Evolutionary conservation across 1,140 invertebrate species (phyloP), one percentile per base, ranked within the genome.

Genomic region (Probaryconus sp.): DNA sequence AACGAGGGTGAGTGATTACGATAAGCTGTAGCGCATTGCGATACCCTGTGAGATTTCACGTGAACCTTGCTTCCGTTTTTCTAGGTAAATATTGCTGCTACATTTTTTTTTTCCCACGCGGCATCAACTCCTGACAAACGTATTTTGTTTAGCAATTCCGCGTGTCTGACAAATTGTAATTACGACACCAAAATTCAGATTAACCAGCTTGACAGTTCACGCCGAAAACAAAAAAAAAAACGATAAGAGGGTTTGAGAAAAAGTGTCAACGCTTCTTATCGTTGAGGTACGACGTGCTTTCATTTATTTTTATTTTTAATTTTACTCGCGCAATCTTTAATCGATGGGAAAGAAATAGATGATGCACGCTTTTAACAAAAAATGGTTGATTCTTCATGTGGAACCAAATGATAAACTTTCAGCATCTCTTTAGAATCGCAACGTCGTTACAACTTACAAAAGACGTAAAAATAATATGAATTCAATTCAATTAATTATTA

Each of bases 1-100:
- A 81, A 77, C 76, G 78, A 78, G 80, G 80, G 80, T 81, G 79
- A 81, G 73, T 76, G 81, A 80, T 79, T 79, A 77, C 76, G 76
- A 82, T 81, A 82, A 82, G 78, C 42, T 40, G 35, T 10, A 9
- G 28, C 40, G 43, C 30, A 64, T 80, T 74, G 58, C 73, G 74
- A 79, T 79, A 76, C 72, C 72, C 48, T 77, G 48, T 58, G 76
- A 78, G 77, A 81, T 79, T 78, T 79, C 70, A 53, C 56, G 58
- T 53, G 69, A 69, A 47, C 50, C 64, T 33, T 47, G 30, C 75
- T 79, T 70, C 80, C 70, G 64, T 69, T 56, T 33, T 69, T 69
- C 50, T 69, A 77, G 74, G 63, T 69, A 65, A 61, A 37, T 60
- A 63, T 55, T 38, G 40, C 2, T 18, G 45, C 20, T 58, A 55